These are phyloP conservation scores for Macrosoma leucophasiata DNA, from an alignment of 2,888 invertebrate genomes.

Conservation along the genomic window DNA sequence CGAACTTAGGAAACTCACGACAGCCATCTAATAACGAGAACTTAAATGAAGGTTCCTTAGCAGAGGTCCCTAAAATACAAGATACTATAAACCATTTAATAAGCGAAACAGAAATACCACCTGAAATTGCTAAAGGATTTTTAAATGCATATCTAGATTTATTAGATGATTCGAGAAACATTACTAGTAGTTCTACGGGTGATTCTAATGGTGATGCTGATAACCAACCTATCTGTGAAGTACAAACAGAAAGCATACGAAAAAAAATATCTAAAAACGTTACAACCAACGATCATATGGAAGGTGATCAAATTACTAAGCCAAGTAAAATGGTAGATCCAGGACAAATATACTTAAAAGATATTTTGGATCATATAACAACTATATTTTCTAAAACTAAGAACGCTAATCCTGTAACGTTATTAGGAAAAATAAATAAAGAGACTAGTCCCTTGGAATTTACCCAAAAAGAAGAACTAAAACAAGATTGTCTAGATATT, in stretches of 20 bases:
- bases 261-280: conserved; percentile 45
- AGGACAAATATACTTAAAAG: conserved; percentile 45
- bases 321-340: conserved; percentile 30
- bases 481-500: no score
- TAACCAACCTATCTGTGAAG: conserved; percentile 34
- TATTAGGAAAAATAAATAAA: no score
- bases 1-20: conserved; percentile 37
- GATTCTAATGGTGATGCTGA: conserved; percentile 24
- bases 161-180: conserved; percentile 36
- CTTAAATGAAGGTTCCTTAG: conserved; percentile 36
- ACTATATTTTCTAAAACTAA: conserved; percentile 44
- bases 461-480: no score
- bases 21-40: conserved; percentile 19
- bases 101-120: conserved; percentile 44
- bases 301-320: conserved; percentile 12
- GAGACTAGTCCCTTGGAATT: no score
- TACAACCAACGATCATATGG: conserved; percentile 28
- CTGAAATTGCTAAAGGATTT: conserved; percentile 49
- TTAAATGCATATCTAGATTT: conserved; percentile 49
- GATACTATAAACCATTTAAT: conserved; percentile 51
- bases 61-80: conserved; percentile 45
- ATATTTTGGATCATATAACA: conserved; percentile 50
- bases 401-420: no score
- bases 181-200: conserved; percentile 35
- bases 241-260: conserved; percentile 42